Evolutionary conservation across 2,797 vertebrate genomes (phyloP), one percentile per base, ranked within the genome.

Genomic region (Melopsittacus undulatus): DNA sequence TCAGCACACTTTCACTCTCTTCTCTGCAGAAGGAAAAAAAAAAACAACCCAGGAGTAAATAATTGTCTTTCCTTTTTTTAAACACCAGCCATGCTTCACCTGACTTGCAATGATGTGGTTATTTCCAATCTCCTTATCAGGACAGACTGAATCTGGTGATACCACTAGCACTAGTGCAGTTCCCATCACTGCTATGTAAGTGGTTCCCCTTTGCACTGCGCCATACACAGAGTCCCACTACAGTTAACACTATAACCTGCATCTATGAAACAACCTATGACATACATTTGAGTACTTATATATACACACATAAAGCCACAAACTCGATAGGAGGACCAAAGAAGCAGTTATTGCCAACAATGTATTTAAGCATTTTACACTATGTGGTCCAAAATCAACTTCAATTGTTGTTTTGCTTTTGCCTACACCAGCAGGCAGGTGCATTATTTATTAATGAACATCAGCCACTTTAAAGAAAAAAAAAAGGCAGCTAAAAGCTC

Each of bases 1-100:
- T 99, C 98, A 99, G 98, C 93, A 99, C 99, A 32, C 99, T 99
- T 98, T 99, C 99, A 94, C 99, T 99, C 98, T 99, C 99, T 98
- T 99, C 99, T 98, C 99, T 99, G 97, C 24, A 81, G 52, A 86
- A 76, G 29, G 11, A 51, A 56, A 9, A 17, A 38, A 69, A 17
- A 34, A 64, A 13, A 10, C 36, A 66, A 12, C 9, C 14, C 18
- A 4, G 10, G 78, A 56, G 13, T 64, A 80, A 86, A 23, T 16
- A 78, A 64, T 6, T 30, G 22, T 13, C 1, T 13, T 23, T 56
- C 49, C 34, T 19, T 9, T n/a, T 23, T 62, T 43, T 43, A 43
- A 83, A 17, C 26, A 49, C 0, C 0, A 26, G 56, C 46, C 17
- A 59, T 0, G 0, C 46, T 61, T 43, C 16, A 57, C 4, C 4